phyloP scores from a whole-genome alignment of 2,888 invertebrate species.

The Temnothorax rugatulus region DNA sequence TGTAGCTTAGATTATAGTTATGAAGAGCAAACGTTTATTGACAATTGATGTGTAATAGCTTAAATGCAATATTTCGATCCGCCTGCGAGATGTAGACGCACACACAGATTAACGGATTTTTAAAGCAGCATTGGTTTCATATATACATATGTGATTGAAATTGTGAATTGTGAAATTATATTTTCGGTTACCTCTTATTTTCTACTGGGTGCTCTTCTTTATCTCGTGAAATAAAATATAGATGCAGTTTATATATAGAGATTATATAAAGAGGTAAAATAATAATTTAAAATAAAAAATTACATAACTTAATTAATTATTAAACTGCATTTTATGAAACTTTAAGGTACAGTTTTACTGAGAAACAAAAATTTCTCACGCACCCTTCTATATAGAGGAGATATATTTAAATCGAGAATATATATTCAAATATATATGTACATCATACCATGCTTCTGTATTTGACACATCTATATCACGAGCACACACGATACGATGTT shows the following conservation, averaged over 20 bases:
- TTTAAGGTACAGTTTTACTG: not conserved
- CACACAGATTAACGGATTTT: not conserved
- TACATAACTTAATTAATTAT: not conserved
- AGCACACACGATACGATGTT: not conserved
- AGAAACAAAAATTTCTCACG: not conserved
- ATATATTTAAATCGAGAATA: constrained; percentile 21
- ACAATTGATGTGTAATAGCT: no score
- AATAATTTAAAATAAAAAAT: not conserved
- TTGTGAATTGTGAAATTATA: not conserved
- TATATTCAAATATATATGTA: constrained; percentile 3
- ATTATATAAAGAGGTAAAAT: not conserved
- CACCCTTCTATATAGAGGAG: not conserved
- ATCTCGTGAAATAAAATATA: not conserved
- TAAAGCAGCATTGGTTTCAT: not conserved
- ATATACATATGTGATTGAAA: not conserved
- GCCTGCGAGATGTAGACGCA: no score
- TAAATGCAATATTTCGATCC: no score
- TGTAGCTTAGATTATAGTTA: no score
- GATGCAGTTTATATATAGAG: not conserved
- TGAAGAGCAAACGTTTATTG: no score
- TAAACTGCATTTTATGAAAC: not conserved
- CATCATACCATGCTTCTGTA: not conserved
- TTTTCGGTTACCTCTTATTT: not conserved
- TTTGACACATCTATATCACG: constrained; percentile 8
- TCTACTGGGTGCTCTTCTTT: not conserved